phyloP scores from a whole-genome alignment of 2,113 vertebrate genomes.

The Corynorhinus townsendii region DNA sequence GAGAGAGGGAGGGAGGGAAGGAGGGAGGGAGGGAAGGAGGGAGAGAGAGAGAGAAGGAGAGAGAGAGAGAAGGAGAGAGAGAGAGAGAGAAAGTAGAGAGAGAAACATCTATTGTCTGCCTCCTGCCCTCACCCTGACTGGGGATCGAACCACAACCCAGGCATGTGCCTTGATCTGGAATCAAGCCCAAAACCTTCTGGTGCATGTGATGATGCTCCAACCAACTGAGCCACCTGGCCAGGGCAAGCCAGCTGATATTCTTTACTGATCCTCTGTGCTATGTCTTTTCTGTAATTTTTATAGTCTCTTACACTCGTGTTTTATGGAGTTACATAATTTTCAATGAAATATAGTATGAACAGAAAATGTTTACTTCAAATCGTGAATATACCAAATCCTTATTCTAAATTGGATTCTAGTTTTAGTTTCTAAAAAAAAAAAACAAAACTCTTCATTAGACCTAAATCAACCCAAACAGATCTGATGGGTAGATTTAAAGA shows the following conservation, averaged over 20 bases:
- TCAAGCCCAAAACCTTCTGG: too few species aligned
- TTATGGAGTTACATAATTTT: conserved; percentile 16
- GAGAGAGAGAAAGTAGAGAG: too few species aligned
- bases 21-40: too few species aligned
- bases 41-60: too few species aligned
- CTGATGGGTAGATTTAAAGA: neutral
- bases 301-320: neutral
- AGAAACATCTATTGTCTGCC: too few species aligned
- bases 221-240: too few species aligned
- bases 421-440: neutral
- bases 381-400: neutral
- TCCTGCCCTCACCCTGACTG: too few species aligned
- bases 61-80: too few species aligned
- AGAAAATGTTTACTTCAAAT: neutral
- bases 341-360: neutral
- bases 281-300: neutral
- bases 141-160: too few species aligned
- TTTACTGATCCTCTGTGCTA: neutral
- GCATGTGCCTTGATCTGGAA: too few species aligned
- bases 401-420: neutral
- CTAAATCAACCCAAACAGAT: neutral
- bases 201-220: too few species aligned
- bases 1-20: too few species aligned
- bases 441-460: neutral
- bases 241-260: neutral